Percentiles rank a stretch among this genome's conserved stretches.
phyloP scores from a whole-genome alignment of 2,888 invertebrate genomes.

The Mantis religiosa region DNA sequence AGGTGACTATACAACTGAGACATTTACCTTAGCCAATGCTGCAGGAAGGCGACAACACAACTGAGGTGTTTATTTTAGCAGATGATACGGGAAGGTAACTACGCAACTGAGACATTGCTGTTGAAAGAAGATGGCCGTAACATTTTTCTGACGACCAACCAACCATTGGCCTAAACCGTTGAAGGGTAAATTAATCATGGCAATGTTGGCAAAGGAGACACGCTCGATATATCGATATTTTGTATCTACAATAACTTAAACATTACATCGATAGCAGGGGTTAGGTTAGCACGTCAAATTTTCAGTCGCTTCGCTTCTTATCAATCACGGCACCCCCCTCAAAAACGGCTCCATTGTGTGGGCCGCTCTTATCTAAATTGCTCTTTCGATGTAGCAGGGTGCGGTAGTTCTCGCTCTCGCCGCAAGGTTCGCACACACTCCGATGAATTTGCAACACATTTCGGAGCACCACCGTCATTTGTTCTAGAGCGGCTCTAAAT shows the following conservation, averaged over 20 bases:
- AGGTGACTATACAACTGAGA: too few species aligned
- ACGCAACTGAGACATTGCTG: too few species aligned
- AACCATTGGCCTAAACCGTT: too few species aligned
- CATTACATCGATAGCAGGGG: slow-evolving; percentile 23
- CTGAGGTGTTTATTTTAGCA: too few species aligned
- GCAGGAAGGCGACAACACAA: too few species aligned
- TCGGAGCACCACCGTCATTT: not conserved
- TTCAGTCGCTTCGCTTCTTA: slow-evolving; percentile 26
- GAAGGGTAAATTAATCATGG: not conserved
- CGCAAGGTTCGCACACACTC: slow-evolving; percentile 22
- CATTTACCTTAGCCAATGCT: too few species aligned
- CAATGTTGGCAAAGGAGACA: not conserved
- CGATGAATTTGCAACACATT: slow-evolving; percentile 19
- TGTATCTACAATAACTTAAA: slow-evolving; percentile 21
- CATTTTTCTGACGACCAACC: too few species aligned
- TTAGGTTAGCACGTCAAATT: slow-evolving; percentile 25
- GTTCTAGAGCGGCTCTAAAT: not conserved
- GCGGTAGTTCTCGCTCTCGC: slow-evolving; percentile 23
- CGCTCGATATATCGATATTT: slow-evolving; percentile 2
- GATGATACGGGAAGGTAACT: too few species aligned
- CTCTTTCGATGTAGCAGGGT: slow-evolving; percentile 29
- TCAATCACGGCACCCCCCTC: slow-evolving; percentile 29
- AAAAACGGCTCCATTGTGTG: slow-evolving; percentile 31
- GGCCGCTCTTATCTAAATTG: slow-evolving; percentile 32
- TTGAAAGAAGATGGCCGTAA: too few species aligned